Evolutionary conservation across 2,888 invertebrate genomes (phyloP), one percentile per base, ranked within the genome.

Genomic region (Drosophila monieri): DNA sequence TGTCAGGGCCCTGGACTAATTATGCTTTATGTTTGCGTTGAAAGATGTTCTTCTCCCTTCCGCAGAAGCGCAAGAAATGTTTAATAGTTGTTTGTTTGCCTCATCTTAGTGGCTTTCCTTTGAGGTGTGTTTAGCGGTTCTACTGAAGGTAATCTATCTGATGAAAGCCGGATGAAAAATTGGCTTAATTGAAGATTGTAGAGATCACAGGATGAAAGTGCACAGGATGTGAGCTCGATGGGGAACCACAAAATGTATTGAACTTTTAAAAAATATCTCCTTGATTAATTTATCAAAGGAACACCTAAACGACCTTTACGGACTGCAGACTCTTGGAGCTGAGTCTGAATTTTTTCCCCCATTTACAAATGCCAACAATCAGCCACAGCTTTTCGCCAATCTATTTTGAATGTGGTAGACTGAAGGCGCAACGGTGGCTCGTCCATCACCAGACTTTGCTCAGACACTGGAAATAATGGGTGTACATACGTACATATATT

Each of bases 391-490:
- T 75, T 75, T 75, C 62, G 69, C 72, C 73, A 81, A 73, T 78
- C 79, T 87, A 83, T 87, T 80, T 80, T 68, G 65, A 69, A 77
- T 72, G 56, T 49, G 65, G 46, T 49, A 49, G 48, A 54, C 49
- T 30, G 52, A 57, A 51, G 43, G 52, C 25, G 30, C 56, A 47
- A 58, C 67, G 75, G 80, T 66, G 80, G 71, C 76, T 68, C 68
- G 77, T 84, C 85, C 80, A 80, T 87, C 88, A 84, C 62, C 83
- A 73, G 77, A 72, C 80, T 68, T 54, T 71, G 65, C 61, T 65
- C 69, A 54, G 73, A 66, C 64, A 58, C 73, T 80, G 87, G 74
- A 80, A 56, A 47, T 70, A 69, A 66, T 72, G 49, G 30, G 15
- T 47, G 21, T 27, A 14, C 25, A 18, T 44, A 9, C 4, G 21